Conservation (phyloP, 2,888 invertebrate genomes). For the Nowickia ferox region DNA sequence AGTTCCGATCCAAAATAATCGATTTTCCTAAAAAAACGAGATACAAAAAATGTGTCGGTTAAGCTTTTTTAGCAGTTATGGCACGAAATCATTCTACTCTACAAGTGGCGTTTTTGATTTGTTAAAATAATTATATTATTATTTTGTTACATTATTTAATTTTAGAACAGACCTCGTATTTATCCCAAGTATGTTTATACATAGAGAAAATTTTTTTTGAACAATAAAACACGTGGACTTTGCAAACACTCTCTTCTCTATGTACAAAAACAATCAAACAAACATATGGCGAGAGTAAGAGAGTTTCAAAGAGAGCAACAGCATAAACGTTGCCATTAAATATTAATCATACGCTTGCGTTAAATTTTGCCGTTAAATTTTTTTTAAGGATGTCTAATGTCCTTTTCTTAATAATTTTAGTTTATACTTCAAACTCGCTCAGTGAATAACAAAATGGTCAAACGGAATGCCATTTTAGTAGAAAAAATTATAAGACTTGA, state of each 20-base stretch:
- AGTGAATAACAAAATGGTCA: conserved; percentile 55
- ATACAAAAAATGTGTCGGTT: too few species aligned
- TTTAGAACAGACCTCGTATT: background rate
- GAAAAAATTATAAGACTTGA: conserved; percentile 44
- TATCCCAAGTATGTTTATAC: background rate
- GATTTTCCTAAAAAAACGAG: too few species aligned
- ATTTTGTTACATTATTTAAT: background rate
- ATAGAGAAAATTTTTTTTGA: background rate
- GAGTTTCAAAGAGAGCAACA: background rate
- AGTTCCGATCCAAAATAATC: too few species aligned
- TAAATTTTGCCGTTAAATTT: background rate
- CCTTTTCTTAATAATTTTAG: conserved; percentile 29
- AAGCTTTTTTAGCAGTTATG: too few species aligned
- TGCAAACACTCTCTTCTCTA: background rate
- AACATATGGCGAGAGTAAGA: conserved; percentile 9
- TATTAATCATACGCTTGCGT: conserved; percentile 64
- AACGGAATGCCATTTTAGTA: conserved; percentile 19
- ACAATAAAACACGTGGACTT: conserved; percentile 60
- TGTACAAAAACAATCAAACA: background rate
- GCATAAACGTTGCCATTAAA: background rate
- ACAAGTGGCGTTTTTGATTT: too few species aligned
- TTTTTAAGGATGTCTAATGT: conserved; percentile 35
- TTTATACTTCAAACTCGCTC: conserved; percentile 65
- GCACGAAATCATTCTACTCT: too few species aligned
- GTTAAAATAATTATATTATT: too few species aligned